Evolutionary conservation across 37 sponge, comb jelly and placozoan genomes (phyloP).

Genomic region (Halisarca cf. caerulea): DNA sequence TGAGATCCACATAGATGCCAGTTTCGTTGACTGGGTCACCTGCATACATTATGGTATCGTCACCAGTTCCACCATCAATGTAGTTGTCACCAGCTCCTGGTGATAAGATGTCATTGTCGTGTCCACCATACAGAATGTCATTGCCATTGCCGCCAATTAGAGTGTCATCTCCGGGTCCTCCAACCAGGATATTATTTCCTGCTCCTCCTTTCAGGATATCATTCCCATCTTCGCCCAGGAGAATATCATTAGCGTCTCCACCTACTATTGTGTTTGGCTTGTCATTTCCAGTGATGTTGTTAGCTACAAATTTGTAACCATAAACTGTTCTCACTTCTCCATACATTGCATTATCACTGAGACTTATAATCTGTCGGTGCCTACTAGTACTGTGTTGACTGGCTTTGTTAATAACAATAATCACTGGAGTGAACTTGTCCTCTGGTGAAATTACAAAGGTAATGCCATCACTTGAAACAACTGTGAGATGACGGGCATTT

Average conservation of each 20-base stretch:
- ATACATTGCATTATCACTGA: background rate
- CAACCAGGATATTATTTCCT: conserved; percentile 11
- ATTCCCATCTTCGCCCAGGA: conserved; percentile 18
- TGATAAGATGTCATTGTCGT: conserved; percentile 25
- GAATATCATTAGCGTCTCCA: conserved; percentile 8
- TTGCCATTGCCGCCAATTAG: conserved; percentile 34
- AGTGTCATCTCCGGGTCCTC: conserved; percentile 1
- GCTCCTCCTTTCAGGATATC: conserved; percentile 37
- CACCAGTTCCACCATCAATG: conserved; percentile 34
- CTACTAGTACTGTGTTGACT: background rate
- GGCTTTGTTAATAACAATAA: background rate
- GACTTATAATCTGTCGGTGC: background rate
- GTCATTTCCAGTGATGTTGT: background rate
- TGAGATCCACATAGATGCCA: background rate
- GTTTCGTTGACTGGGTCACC: background rate
- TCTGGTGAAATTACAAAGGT: background rate
- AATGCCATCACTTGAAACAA: background rate
- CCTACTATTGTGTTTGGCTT: conserved; percentile 22
- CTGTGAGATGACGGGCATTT: background rate
- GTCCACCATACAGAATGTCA: background rate
- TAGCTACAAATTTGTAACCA: conserved; percentile 1
- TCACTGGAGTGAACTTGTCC: background rate
- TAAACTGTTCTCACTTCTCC: conserved; percentile 21
- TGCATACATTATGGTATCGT: conserved; percentile 18
- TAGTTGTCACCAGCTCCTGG: conserved; percentile 16